Percentiles rank a stretch among this genome's conserved stretches.
Conservation (phyloP, 2,797 vertebrate genomes). For the Ceryle rudis region DNA sequence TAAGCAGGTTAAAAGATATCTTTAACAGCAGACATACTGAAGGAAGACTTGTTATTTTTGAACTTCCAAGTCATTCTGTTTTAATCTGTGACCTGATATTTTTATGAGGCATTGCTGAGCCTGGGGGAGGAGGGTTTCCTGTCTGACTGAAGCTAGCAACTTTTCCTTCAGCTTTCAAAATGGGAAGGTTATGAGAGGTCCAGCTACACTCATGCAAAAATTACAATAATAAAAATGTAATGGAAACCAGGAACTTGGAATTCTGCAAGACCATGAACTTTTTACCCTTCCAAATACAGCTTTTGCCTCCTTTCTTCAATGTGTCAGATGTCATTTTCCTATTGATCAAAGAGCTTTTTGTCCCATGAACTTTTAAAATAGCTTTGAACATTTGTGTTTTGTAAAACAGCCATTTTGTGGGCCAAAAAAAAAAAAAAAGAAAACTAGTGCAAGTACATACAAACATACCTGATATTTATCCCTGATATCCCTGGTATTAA, state of each 20-base stretch:
- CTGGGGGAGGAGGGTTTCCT: constrained; percentile 45
- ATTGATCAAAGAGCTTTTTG: background rate
- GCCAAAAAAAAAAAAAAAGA: background rate
- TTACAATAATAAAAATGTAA: constrained; percentile 70
- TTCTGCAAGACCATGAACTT: constrained; percentile 62
- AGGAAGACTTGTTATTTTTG: constrained; percentile 34
- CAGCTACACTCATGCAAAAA: constrained; percentile 50
- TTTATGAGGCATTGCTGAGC: constrained; percentile 65
- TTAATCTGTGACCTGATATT: constrained; percentile 69
- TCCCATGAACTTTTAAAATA: background rate
- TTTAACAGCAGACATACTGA: constrained; percentile 43
- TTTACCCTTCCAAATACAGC: constrained; percentile 44
- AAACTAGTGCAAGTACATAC: background rate
- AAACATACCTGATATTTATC: background rate
- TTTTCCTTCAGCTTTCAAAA: constrained; percentile 54
- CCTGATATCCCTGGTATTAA: background rate
- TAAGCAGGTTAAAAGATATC: constrained; percentile 38
- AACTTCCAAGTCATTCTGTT: constrained; percentile 55
- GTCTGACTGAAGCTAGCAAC: background rate
- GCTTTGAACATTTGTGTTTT: background rate
- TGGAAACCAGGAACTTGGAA: constrained; percentile 65
- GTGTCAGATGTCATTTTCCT: constrained; percentile 12
- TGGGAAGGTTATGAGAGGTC: constrained; percentile 45
- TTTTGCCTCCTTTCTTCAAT: constrained; percentile 3
- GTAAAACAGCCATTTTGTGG: background rate